These are phyloP conservation scores for Falco cherrug DNA, from an alignment of 2,797 vertebrate genomes.

Conservation along the genomic window DNA sequence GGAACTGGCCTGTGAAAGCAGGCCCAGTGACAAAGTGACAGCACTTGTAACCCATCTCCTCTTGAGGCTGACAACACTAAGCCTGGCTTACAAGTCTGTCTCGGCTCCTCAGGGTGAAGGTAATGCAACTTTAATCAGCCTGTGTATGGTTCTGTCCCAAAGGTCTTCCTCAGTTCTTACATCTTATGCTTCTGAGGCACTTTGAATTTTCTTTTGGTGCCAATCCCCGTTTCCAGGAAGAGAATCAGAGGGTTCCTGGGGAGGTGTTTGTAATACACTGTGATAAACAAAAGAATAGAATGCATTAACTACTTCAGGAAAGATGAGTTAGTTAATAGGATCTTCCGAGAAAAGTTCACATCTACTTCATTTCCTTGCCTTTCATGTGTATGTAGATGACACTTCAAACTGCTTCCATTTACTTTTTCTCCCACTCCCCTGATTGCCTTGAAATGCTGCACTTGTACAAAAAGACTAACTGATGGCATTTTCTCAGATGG, in stretches of 20 bases:
- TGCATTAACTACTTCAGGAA: conserved; percentile 62
- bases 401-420: background rate
- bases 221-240: conserved; percentile 23
- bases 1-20: background rate
- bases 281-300: conserved; percentile 65
- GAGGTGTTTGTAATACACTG: background rate
- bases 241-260: conserved; percentile 6
- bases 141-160: background rate
- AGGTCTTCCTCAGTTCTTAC: conserved; percentile 19
- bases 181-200: conserved; percentile 32
- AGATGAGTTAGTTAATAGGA: conserved; percentile 43
- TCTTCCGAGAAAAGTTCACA: conserved; percentile 43
- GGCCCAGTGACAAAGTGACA: background rate
- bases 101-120: background rate
- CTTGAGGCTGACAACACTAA: background rate
- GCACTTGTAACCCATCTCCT: background rate
- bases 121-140: background rate
- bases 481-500: background rate
- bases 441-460: conserved; percentile 21
- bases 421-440: background rate
- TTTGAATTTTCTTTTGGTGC: conserved; percentile 34
- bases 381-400: conserved; percentile 28
- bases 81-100: conserved; percentile 8
- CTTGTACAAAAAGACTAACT: conserved; percentile 32
- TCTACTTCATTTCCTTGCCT: conserved; percentile 14